Percentiles rank a stretch among this genome's conserved stretches.
Evolutionary conservation across 30 jellyfish, hydroid and myxozoan species (phyloP).

Genomic region (Aurelia sp.): DNA sequence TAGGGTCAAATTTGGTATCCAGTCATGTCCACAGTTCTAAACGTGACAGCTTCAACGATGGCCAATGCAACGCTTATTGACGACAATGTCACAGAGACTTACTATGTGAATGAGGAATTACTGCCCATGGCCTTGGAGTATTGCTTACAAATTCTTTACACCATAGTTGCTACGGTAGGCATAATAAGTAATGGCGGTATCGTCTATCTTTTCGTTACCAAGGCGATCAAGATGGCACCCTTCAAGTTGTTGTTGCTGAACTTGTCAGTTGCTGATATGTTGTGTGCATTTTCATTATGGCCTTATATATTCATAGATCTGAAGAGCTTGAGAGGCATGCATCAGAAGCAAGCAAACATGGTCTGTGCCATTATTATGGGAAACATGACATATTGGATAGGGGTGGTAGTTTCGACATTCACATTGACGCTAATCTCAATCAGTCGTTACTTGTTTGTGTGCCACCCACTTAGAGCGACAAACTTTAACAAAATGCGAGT

Average conservation of each 20-base stretch:
- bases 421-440: neutral
- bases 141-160: neutral
- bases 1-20: too few relatives aligned
- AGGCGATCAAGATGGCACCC: neutral
- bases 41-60: neutral
- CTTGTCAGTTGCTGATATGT: neutral
- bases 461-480: neutral
- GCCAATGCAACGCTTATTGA: neutral
- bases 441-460: conserved; percentile 8
- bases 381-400: neutral
- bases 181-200: neutral
- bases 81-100: neutral
- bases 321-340: neutral
- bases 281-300: neutral
- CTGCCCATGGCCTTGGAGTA: neutral
- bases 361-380: neutral
- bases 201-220: neutral
- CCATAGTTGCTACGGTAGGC: neutral
- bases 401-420: neutral
- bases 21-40: too few relatives aligned
- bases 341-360: neutral
- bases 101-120: neutral
- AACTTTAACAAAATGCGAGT: neutral
- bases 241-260: conserved; percentile 1
- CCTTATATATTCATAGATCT: neutral